phyloP scores from a whole-genome alignment of 2,888 invertebrate genomes.

The Micoletzkya japonica region DNA sequence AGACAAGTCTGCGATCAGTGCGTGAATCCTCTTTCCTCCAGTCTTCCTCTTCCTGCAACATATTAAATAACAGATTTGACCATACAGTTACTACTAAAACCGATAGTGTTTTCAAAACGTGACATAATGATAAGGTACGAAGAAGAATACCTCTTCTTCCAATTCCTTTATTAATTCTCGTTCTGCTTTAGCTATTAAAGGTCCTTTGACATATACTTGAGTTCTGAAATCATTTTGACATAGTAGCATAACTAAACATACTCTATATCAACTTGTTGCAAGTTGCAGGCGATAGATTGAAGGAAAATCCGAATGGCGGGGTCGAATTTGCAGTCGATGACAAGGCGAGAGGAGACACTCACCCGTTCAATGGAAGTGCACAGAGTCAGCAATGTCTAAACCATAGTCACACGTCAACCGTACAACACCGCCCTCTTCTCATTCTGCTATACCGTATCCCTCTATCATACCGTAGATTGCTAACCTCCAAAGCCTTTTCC shows the following conservation, averaged over 20 bases:
- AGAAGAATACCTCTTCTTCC: background rate
- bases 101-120: too few relatives aligned
- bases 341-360: background rate
- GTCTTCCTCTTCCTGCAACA: background rate
- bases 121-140: background rate
- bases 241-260: background rate
- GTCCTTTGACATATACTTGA: background rate
- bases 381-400: background rate
- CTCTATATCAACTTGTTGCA: background rate
- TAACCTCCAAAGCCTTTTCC: conserved; percentile 18
- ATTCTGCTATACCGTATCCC: background rate
- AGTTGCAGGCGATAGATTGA: background rate
- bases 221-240: conserved; percentile 1
- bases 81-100: too few relatives aligned
- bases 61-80: background rate
- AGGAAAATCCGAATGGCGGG: conserved; percentile 6
- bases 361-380: background rate
- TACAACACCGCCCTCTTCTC: too few relatives aligned
- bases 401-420: too few relatives aligned
- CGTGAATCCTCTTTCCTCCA: background rate
- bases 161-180: conserved; percentile 21
- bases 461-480: background rate
- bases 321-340: conserved; percentile 3
- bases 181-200: conserved; percentile 2
- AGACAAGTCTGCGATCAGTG: background rate